These are phyloP conservation scores for Drosophila anomalata DNA, from an alignment of 2,888 invertebrate species.

Conservation along the genomic window DNA sequence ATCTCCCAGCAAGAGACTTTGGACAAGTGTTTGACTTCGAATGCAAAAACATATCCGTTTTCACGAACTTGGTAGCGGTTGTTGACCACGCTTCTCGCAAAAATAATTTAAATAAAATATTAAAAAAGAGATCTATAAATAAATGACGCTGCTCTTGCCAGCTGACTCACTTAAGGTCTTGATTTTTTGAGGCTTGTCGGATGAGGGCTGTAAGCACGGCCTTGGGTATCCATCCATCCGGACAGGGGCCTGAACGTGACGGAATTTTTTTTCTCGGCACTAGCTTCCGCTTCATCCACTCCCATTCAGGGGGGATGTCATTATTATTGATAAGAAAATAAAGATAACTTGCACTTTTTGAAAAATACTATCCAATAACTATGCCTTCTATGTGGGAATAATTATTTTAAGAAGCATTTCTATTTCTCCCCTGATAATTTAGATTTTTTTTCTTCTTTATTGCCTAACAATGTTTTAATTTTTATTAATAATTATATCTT, in stretches of 20 bases:
- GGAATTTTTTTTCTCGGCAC: conserved; percentile 28
- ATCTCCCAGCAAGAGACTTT: conserved; percentile 52
- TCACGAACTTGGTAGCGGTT: conserved; percentile 68
- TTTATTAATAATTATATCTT: background rate
- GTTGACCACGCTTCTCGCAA: conserved; percentile 55
- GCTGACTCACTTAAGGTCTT: conserved; percentile 20
- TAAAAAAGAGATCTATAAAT: conserved; percentile 62
- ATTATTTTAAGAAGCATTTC: too few species aligned
- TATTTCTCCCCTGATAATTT: too few species aligned
- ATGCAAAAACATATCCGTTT: conserved; percentile 47
- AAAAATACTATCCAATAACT: too few species aligned
- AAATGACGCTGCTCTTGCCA: conserved; percentile 15
- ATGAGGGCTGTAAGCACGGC: conserved; percentile 32
- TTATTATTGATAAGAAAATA: background rate
- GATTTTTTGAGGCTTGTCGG: conserved; percentile 53
- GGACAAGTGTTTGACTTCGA: conserved; percentile 32
- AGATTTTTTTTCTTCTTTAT: too few species aligned
- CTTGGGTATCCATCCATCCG: conserved; percentile 11
- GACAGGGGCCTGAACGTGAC: conserved; percentile 36
- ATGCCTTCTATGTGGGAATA: too few species aligned
- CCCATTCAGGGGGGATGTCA: conserved; percentile 20
- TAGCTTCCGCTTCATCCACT: conserved; percentile 21
- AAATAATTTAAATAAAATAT: conserved; percentile 39
- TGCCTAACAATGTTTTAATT: background rate
- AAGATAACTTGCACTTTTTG: background rate